Evolutionary conservation across 1,140 invertebrate genomes (phyloP).

Genomic region (Acromyrmex heyeri): DNA sequence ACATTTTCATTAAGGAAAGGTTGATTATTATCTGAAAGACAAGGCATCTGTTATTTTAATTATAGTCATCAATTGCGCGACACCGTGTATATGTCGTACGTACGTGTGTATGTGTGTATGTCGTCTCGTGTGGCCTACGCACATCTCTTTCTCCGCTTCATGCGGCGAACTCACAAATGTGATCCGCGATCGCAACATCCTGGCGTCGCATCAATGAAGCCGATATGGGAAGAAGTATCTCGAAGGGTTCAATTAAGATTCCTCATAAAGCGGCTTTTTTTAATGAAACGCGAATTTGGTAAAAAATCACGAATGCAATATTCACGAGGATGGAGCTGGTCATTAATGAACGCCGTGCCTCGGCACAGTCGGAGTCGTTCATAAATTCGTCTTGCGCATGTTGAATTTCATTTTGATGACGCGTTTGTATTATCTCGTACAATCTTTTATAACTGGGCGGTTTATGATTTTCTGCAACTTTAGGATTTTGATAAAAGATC

Average conservation of each 20-base stretch:
- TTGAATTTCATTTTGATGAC: slow-evolving; percentile 20
- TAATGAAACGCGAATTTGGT: slow-evolving; percentile 16
- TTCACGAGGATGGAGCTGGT: not conserved
- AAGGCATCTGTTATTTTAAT: not conserved
- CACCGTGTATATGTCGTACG: not conserved
- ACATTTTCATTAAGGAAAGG: not conserved
- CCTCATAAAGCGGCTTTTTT: slow-evolving; percentile 9
- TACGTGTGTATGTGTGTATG: not conserved
- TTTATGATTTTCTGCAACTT: not conserved
- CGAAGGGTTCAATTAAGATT: slow-evolving; percentile 58
- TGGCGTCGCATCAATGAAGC: slow-evolving; percentile 65
- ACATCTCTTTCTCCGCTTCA: not conserved
- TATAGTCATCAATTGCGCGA: not conserved
- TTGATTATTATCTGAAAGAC: not conserved
- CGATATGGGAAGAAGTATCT: not conserved
- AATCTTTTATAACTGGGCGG: not conserved
- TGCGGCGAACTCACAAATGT: not conserved
- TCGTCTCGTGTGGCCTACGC: not conserved
- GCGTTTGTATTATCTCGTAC: not conserved
- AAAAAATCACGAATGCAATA: slow-evolving; percentile 27
- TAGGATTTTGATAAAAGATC: not conserved
- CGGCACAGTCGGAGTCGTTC: not conserved
- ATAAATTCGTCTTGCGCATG: slow-evolving; percentile 37
- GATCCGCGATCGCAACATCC: slow-evolving; percentile 30
- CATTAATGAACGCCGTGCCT: not conserved